These are phyloP conservation scores for Macrotrachela quadricornifera DNA, from an alignment of 1,140 invertebrate species.

Conservation along the genomic window DNA sequence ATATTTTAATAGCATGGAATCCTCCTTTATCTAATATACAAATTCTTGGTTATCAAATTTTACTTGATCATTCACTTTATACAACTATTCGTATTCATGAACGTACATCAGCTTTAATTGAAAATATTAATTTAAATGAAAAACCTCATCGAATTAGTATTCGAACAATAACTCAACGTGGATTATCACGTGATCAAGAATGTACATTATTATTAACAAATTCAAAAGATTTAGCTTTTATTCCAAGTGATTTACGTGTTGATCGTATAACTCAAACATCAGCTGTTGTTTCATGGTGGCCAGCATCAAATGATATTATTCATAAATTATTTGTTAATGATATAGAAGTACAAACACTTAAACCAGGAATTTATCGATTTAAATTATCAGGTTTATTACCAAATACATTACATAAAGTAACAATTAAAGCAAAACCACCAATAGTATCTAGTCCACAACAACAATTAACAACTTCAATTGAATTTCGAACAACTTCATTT, in stretches of 20 bases:
- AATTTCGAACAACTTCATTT: conserved; percentile 55
- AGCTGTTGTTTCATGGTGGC: conserved; percentile 85
- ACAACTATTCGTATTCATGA: conserved; percentile 1
- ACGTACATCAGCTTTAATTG: background rate
- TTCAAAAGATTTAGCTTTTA: too few species aligned
- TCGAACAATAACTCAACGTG: conserved; percentile 50
- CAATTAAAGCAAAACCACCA: conserved; percentile 58
- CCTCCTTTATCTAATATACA: conserved; percentile 42
- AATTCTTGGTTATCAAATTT: conserved; percentile 1
- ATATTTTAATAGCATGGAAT: conserved; percentile 88
- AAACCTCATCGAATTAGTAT: conserved; percentile 88
- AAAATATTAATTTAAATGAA: conserved; percentile 10
- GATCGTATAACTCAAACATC: conserved; percentile 76
- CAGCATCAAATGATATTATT: conserved; percentile 23
- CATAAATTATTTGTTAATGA: conserved; percentile 4
- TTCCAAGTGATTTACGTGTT: conserved; percentile 47
- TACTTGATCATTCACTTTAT: background rate
- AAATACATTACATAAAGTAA: conserved; percentile 81
- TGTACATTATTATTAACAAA: conserved; percentile 20
- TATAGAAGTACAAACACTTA: conserved; percentile 2
- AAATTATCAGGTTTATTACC: conserved; percentile 59
- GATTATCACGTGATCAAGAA: conserved; percentile 22
- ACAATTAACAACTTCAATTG: conserved; percentile 41
- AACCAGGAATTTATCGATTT: conserved; percentile 1
- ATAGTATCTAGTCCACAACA: too few species aligned